Percentiles rank a stretch among this genome's conserved stretches.
Evolutionary conservation across 2,797 vertebrate genomes (phyloP).

Genomic region (Eulemur mongoz): DNA sequence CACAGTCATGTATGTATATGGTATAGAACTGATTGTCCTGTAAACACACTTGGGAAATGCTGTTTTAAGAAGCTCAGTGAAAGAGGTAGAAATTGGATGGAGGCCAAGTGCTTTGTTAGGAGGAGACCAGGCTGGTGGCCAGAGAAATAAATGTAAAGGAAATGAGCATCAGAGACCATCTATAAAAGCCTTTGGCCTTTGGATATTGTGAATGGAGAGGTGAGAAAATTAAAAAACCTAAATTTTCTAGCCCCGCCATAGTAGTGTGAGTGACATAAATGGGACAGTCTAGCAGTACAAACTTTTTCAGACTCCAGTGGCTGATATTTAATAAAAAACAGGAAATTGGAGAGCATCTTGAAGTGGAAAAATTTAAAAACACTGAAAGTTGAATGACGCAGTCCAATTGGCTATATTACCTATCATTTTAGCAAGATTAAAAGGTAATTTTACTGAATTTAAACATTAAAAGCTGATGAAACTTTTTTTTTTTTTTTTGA

Average conservation of each 20-base stretch:
- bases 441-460: neutral
- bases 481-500: neutral
- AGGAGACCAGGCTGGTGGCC: neutral
- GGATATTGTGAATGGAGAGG: neutral
- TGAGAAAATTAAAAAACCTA: too few relatives aligned
- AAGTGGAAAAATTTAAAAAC: neutral
- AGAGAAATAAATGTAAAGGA: conserved; percentile 28
- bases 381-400: neutral
- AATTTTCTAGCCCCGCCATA: neutral
- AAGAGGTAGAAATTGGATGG: neutral
- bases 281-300: too few relatives aligned
- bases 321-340: neutral
- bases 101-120: neutral
- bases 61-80: neutral
- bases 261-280: neutral
- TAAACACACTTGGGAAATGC: neutral
- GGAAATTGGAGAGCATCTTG: neutral
- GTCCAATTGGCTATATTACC: neutral
- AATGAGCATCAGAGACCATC: neutral
- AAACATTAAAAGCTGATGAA: neutral
- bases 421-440: neutral
- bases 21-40: neutral
- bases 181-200: neutral
- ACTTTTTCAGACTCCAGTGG: neutral
- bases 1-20: too few relatives aligned